phyloP scores from a whole-genome alignment of 2,888 invertebrate genomes.

The Cheilosia pagana region DNA sequence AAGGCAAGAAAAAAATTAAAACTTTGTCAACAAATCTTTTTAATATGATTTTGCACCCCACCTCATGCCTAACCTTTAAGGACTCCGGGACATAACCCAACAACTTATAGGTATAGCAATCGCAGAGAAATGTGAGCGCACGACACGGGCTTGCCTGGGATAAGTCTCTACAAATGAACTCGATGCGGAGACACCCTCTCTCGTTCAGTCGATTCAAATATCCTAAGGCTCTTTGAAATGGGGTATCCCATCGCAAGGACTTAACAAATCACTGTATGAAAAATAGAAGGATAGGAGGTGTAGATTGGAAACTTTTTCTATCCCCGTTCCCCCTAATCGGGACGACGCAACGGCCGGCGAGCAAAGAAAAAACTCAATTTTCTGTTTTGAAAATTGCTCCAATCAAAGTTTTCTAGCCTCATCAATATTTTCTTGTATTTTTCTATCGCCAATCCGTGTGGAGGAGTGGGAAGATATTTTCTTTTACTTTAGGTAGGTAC shows the following conservation, averaged over 20 bases:
- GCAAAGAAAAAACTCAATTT: constrained; percentile 70
- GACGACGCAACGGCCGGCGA: too few species aligned
- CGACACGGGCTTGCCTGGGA: constrained; percentile 11
- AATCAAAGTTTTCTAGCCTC: constrained; percentile 75
- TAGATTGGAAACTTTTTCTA: constrained; percentile 63
- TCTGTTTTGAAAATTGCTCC: constrained; percentile 70
- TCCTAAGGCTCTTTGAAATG: constrained; percentile 39
- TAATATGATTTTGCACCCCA: constrained; percentile 67
- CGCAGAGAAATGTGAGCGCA: constrained; percentile 26
- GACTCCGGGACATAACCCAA: constrained; percentile 51
- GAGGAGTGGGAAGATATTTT: background rate
- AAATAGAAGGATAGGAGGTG: constrained; percentile 53
- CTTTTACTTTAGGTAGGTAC: background rate
- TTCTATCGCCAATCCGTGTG: constrained; percentile 28
- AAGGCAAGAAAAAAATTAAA: constrained; percentile 51
- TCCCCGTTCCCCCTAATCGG: background rate
- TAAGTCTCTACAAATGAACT: constrained; percentile 57
- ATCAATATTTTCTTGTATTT: constrained; percentile 74
- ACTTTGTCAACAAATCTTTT: constrained; percentile 75
- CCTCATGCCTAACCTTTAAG: constrained; percentile 59
- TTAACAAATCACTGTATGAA: constrained; percentile 68
- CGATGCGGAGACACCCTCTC: constrained; percentile 4
- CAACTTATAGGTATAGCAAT: constrained; percentile 36
- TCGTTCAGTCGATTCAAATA: constrained; percentile 37
- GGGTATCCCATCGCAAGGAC: constrained; percentile 37